Percentiles rank a stretch among this genome's conserved stretches.
Evolutionary conservation across 2,797 vertebrate species (phyloP).

Genomic region (Anas georgica): DNA sequence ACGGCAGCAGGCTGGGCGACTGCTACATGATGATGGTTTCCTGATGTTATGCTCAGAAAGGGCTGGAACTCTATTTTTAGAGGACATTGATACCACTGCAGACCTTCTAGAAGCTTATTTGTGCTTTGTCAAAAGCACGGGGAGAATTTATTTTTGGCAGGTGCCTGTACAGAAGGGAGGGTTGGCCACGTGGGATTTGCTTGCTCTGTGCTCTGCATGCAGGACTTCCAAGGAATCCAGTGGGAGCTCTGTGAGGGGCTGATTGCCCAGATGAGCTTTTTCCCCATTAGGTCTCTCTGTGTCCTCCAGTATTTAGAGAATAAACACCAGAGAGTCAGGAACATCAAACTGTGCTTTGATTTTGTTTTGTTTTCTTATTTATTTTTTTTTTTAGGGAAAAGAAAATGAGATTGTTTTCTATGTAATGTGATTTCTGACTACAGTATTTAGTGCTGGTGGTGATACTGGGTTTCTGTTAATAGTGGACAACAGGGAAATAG

Average conservation of each 20-base stretch:
- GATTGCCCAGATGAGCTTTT: not conserved
- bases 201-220: not conserved
- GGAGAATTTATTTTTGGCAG: not conserved
- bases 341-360: not conserved
- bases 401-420: slow-evolving; percentile 16
- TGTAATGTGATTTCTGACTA: slow-evolving; percentile 34
- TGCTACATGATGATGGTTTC: not conserved
- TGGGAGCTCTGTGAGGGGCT: not conserved
- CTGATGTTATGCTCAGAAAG: not conserved
- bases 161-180: not conserved
- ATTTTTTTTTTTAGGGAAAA: not conserved
- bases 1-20: not conserved
- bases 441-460: not conserved
- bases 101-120: not conserved
- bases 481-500: not conserved
- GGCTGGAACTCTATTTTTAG: slow-evolving; percentile 20
- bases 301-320: not conserved
- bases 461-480: not conserved
- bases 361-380: not conserved
- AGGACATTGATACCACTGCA: not conserved
- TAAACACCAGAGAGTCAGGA: not conserved
- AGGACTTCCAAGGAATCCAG: not conserved
- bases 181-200: not conserved
- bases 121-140: not conserved
- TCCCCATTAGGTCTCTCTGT: not conserved